A percentile compares a stretch with the other conserved stretches of the same genome.
Conservation (phyloP, 30 jellyfish, hydroid and myxozoan species). For the Aurelia aurita region DNA sequence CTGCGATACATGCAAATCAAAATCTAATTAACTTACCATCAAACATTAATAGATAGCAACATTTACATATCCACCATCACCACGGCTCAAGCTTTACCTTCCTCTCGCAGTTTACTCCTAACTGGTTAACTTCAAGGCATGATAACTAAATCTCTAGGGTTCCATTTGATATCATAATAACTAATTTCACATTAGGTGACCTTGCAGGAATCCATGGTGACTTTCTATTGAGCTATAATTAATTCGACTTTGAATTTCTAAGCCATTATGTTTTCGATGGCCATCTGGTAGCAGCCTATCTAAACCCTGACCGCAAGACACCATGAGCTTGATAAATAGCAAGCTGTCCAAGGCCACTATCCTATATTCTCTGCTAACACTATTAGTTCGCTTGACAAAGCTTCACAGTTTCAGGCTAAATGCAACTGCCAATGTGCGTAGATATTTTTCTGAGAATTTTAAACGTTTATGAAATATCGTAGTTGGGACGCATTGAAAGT, state of each 20-base stretch:
- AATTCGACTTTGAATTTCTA: slow-evolving; percentile 25
- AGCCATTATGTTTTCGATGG: slow-evolving; percentile 43
- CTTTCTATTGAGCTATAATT: slow-evolving; percentile 20
- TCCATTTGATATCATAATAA: slow-evolving; percentile 2
- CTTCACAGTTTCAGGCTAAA: too few relatives aligned
- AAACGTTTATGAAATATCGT: not conserved
- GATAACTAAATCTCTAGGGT: slow-evolving; percentile 15
- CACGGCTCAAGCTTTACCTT: too few relatives aligned
- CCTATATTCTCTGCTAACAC: slow-evolving; percentile 24
- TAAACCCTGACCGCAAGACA: slow-evolving; percentile 60
- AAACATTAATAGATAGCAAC: too few relatives aligned
- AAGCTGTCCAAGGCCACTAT: slow-evolving; percentile 40
- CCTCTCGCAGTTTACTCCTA: too few relatives aligned
- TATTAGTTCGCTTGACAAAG: not conserved
- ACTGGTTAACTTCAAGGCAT: not conserved
- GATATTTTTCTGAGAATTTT: not conserved
- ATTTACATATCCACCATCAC: too few relatives aligned
- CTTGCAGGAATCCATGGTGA: slow-evolving; percentile 54
- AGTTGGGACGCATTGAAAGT: too few relatives aligned
- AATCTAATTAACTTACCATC: too few relatives aligned
- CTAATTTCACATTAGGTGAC: slow-evolving; percentile 20
- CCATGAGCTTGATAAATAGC: slow-evolving; percentile 60
- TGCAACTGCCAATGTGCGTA: not conserved
- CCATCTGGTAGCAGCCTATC: slow-evolving; percentile 67
- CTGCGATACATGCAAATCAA: too few relatives aligned